Percentiles rank a stretch among this genome's conserved stretches.
phyloP scores from a whole-genome alignment of 1,140 invertebrate genomes.

The Paracyclopina nana region DNA sequence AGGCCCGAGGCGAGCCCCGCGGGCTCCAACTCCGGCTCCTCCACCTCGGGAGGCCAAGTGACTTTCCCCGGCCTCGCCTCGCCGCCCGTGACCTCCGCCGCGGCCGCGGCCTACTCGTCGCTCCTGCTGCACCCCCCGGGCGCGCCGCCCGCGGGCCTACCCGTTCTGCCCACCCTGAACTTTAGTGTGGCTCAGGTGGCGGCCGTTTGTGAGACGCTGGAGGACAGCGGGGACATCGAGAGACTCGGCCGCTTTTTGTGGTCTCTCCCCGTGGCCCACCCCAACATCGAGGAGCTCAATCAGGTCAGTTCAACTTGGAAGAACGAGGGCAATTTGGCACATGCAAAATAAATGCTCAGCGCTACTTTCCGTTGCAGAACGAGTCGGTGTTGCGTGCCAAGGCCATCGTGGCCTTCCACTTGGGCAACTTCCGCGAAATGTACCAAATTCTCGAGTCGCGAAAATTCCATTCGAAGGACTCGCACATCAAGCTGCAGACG shows the following conservation, averaged over 20 bases:
- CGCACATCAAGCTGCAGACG: constrained; percentile 83
- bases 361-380: no score
- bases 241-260: constrained; percentile 83
- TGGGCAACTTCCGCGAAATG: constrained; percentile 74
- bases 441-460: constrained; percentile 90
- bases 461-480: constrained; percentile 76
- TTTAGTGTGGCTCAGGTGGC: constrained; percentile 85
- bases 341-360: no score
- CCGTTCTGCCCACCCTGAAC: constrained; percentile 69
- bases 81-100: no score
- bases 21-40: no score
- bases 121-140: no score
- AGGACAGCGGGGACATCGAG: constrained; percentile 93
- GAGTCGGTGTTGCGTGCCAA: constrained; percentile 83
- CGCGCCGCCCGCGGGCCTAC: no score
- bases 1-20: no score
- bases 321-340: no score
- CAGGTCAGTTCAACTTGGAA: no score
- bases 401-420: constrained; percentile 92
- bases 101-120: no score
- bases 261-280: constrained; percentile 80
- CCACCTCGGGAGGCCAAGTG: no score
- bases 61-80: no score
- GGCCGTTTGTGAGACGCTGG: constrained; percentile 93
- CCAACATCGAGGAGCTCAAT: constrained; percentile 64